Evolutionary conservation across 2,113 vertebrate genomes (phyloP), one percentile per base, ranked within the genome.

Genomic region (Protomyctophum bolini): DNA sequence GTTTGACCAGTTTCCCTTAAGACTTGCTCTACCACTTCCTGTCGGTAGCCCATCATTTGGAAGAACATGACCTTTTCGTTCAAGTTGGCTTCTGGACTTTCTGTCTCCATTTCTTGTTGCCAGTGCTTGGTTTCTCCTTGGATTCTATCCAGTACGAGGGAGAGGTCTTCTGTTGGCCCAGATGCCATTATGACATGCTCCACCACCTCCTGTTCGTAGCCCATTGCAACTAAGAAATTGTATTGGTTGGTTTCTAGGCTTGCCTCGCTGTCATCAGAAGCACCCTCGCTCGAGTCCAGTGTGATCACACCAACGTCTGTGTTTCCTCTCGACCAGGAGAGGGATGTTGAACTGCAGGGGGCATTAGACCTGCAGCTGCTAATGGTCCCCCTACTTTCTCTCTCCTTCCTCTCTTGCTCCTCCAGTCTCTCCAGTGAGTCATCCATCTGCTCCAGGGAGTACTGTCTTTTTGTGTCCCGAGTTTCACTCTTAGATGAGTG

Each of bases 11-110:
- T 94, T 14, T 93, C 91, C 76, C 83, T 86, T 68, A 99, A 95
- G 33, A 98, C 95, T 14, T 94, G 95, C 78, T 97, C 95, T 48
- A 99, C 96, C 79, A 98, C 94, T 58, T 94, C 93, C 84, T 96
- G 93, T 45, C 94, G 94, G 88, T 99, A 99, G 9, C 98, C 98
- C 98, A 99, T 99, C 58, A 96, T 97, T 41, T 41, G 33, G 90
- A 99, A 98, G 76, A 99, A 99, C 76, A 98, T 98, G 14, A 99
- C 97, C 63, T 98, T 91, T 84, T 97, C 97, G 62, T 94, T 96
- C 28, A 98, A 94, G 67, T 99, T 97, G 83, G 94, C 96, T 88
- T 99, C 97, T 1, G 96, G 94, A 77, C 92, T 96, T 28, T 97
- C 93, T 0, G 93, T 41, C 33, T 2, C 5, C 33, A 41, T 6